These are phyloP conservation scores for Rachycentron canadum DNA, from an alignment of 2,797 vertebrate genomes.

Conservation along the genomic window DNA sequence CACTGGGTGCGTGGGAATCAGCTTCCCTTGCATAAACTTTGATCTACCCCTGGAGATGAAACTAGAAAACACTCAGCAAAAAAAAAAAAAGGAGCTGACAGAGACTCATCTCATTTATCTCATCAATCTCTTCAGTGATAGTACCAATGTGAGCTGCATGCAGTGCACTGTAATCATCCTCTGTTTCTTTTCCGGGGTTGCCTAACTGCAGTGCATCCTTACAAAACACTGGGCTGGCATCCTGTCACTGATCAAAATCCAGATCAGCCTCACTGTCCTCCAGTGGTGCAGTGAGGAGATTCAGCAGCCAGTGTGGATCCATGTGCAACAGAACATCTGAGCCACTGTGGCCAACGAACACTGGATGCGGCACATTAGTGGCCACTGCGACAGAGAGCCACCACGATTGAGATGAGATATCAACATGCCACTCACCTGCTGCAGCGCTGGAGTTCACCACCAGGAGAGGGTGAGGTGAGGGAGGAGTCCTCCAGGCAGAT, in stretches of 20 bases:
- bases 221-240: conserved; percentile 15
- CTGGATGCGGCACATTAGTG: conserved; percentile 12
- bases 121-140: conserved; percentile 15
- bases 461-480: conserved; percentile 10
- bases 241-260: conserved; percentile 16
- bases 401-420: conserved; percentile 34
- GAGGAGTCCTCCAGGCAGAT: conserved; percentile 57
- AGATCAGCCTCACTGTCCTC: conserved; percentile 1
- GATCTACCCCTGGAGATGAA: conserved; percentile 62
- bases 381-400: conserved; percentile 48
- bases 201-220: conserved; percentile 56
- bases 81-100: neutral
- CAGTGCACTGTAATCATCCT: conserved; percentile 34
- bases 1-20: conserved; percentile 62
- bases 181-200: conserved; percentile 1
- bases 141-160: conserved; percentile 25
- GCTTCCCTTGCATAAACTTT: conserved; percentile 74
- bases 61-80: conserved; percentile 31
- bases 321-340: conserved; percentile 12
- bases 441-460: conserved; percentile 55
- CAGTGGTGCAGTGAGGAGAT: conserved; percentile 18
- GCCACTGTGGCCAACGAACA: conserved; percentile 20
- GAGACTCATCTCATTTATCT: conserved; percentile 14
- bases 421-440: conserved; percentile 81
- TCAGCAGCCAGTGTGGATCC: neutral